Percentiles rank a stretch among this genome's conserved stretches.
Conservation (phyloP, 2,113 vertebrate genomes). For the Misgurnus anguillicaudatus region DNA sequence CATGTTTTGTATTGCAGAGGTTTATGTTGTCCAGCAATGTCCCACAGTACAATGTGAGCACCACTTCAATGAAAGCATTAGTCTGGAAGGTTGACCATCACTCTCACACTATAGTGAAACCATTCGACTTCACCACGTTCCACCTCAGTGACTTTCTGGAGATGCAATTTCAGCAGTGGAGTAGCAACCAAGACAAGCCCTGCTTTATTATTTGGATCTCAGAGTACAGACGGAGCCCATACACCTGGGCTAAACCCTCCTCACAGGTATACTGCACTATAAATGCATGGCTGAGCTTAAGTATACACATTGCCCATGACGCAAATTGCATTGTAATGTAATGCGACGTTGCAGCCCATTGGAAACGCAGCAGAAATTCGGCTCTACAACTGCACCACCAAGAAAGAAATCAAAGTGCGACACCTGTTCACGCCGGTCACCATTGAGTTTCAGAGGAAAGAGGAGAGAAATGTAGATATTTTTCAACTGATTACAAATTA, state of each 20-base stretch:
- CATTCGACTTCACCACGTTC: conserved; percentile 59
- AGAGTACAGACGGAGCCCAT: conserved; percentile 66
- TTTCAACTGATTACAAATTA: neutral
- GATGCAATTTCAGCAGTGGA: conserved; percentile 24
- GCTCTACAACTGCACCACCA: conserved; percentile 72
- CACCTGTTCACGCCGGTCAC: conserved; percentile 67
- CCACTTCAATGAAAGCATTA: conserved; percentile 56
- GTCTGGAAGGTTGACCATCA: conserved; percentile 34
- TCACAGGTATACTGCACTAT: conserved; percentile 70
- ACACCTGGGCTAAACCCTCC: conserved; percentile 43
- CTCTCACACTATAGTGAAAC: conserved; percentile 20
- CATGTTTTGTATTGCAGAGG: conserved; percentile 61
- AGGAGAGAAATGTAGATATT: conserved; percentile 59
- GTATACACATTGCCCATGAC: neutral
- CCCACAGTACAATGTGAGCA: conserved; percentile 58
- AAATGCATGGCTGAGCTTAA: conserved; percentile 11
- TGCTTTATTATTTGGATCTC: conserved; percentile 71
- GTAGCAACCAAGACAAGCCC: neutral
- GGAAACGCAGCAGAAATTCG: conserved; percentile 66
- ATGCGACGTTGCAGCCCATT: conserved; percentile 64
- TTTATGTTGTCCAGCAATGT: conserved; percentile 52
- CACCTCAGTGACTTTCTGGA: conserved; percentile 64
- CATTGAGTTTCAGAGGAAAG: conserved; percentile 64
- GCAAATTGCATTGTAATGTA: neutral
- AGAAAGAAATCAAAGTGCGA: conserved; percentile 65